These are phyloP conservation scores for Incurvaria masculella DNA, from an alignment of 2,888 invertebrate species.

Conservation along the genomic window DNA sequence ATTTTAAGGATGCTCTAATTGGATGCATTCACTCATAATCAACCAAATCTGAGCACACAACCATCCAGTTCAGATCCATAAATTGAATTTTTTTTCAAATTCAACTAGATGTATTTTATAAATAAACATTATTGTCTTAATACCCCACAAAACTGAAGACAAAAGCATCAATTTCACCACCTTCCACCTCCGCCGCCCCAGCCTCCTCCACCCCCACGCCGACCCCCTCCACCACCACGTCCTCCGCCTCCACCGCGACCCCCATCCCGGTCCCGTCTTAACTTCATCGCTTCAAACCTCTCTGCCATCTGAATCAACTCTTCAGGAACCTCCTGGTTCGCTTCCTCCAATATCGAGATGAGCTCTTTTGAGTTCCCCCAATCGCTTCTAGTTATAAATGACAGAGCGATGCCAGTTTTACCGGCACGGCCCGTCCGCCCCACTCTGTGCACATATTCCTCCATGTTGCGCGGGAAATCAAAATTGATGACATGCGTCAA, in stretches of 20 bases:
- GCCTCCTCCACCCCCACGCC: not conserved
- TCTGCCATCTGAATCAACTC: conserved; percentile 74
- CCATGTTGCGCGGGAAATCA: conserved; percentile 92
- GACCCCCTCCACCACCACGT: conserved; percentile 28
- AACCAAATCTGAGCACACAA: too few relatives aligned
- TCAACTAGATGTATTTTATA: too few relatives aligned
- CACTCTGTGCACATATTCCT: conserved; percentile 96
- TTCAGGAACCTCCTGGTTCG: conserved; percentile 77
- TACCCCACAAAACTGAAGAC: too few relatives aligned
- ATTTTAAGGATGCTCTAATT: too few relatives aligned
- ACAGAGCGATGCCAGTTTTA: conserved; percentile 75
- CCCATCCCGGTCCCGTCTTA: conserved; percentile 55
- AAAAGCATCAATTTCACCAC: not conserved
- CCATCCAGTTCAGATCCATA: too few relatives aligned
- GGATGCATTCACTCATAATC: too few relatives aligned
- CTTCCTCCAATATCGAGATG: conserved; percentile 84
- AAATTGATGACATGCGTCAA: conserved; percentile 89
- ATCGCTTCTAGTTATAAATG: conserved; percentile 75
- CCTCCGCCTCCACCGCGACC: conserved; percentile 36
- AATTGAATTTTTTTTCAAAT: too few relatives aligned
- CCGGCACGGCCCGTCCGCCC: conserved; percentile 95
- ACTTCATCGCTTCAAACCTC: conserved; percentile 67
- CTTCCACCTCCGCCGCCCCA: not conserved
- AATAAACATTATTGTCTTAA: too few relatives aligned
- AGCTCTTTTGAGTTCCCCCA: conserved; percentile 81